Percentiles rank a stretch among this genome's conserved stretches.
phyloP scores from a whole-genome alignment of 2,888 invertebrate species.

The Teleogryllus oceanicus region DNA sequence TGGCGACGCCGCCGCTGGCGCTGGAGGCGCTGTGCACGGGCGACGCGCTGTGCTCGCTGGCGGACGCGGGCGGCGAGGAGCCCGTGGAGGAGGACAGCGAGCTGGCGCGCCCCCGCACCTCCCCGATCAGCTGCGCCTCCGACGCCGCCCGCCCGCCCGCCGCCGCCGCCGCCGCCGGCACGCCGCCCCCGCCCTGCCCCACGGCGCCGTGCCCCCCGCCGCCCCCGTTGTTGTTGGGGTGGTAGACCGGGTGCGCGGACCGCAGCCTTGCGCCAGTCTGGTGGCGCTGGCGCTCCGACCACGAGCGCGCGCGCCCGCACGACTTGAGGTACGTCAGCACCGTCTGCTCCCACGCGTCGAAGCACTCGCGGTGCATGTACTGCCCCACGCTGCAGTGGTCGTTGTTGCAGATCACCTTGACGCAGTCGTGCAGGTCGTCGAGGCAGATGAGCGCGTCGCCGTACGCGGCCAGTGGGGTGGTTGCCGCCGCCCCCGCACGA shows the following conservation, averaged over 20 bases:
- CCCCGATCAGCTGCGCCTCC: conserved; percentile 39
- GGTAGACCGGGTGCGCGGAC: conserved; percentile 47
- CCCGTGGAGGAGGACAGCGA: conserved; percentile 74
- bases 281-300: conserved; percentile 91
- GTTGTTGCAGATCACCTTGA: conserved; percentile 92
- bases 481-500: conserved; percentile 52
- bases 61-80: conserved; percentile 73
- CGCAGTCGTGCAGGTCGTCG: conserved; percentile 73
- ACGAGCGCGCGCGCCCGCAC: conserved; percentile 86
- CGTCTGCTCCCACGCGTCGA: conserved; percentile 88
- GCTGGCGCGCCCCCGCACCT: conserved; percentile 65
- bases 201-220: background rate
- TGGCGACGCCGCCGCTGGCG: conserved; percentile 52
- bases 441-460: conserved; percentile 57
- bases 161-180: conserved; percentile 27
- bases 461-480: conserved; percentile 56
- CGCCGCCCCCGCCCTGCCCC: conserved; percentile 20
- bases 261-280: too few species aligned
- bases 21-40: conserved; percentile 58
- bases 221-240: conserved; percentile 35
- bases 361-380: conserved; percentile 95
- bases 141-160: conserved; percentile 12
- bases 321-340: conserved; percentile 85
- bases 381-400: conserved; percentile 83
- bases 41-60: conserved; percentile 70